Evolutionary conservation across 1,140 invertebrate genomes (phyloP).

Genomic region (Apis laboriosa): DNA sequence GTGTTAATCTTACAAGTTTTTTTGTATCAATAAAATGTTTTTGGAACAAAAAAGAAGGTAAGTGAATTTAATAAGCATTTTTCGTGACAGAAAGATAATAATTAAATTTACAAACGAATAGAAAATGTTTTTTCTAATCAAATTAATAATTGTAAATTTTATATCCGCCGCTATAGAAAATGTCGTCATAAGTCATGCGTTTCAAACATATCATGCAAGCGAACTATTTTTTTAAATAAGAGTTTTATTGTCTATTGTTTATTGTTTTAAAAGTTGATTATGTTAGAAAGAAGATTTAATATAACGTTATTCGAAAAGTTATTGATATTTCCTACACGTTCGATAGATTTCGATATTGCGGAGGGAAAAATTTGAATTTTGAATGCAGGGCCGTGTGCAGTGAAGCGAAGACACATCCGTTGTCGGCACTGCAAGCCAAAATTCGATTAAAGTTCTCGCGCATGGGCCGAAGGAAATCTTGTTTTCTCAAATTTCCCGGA

Average conservation of each 20-base stretch:
- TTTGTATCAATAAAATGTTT: neutral
- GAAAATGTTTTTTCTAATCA: fast-evolving
- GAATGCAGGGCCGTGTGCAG: constrained; percentile 26
- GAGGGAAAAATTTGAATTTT: constrained; percentile 43
- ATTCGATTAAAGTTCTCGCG: constrained; percentile 80
- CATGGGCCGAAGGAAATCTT: constrained; percentile 76
- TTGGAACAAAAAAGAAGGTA: neutral
- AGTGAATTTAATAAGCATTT: neutral
- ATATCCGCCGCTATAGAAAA: constrained; percentile 4
- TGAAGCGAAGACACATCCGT: constrained; percentile 44
- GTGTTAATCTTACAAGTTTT: neutral
- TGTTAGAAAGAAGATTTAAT: fast-evolving
- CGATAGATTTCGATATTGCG: neutral
- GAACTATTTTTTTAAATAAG: neutral
- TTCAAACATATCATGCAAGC: neutral
- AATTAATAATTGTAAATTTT: neutral
- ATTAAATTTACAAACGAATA: neutral
- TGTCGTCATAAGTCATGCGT: constrained; percentile 17
- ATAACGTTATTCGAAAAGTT: neutral
- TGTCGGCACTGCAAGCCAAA: constrained; percentile 67
- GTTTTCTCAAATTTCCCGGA: constrained; percentile 77
- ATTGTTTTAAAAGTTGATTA: fast-evolving
- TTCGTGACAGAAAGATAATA: neutral
- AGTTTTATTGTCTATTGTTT: neutral
- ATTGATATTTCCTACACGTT: neutral